Conservation (phyloP, 2,113 vertebrate genomes). For the Suricata suricatta region DNA sequence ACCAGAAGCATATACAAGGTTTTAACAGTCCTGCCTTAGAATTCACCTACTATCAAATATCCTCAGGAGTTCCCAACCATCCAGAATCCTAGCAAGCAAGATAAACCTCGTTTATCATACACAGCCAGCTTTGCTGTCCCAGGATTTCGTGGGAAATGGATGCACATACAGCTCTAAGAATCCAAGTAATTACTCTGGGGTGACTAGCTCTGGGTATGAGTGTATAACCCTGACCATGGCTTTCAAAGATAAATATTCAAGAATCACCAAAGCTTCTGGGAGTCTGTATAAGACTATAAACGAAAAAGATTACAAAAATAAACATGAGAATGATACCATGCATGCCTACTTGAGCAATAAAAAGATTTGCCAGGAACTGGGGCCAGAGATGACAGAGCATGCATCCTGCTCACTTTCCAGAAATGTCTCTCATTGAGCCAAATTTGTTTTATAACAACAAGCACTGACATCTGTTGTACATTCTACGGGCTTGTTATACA, state of each 20-base stretch:
- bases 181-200: slow-evolving; percentile 10
- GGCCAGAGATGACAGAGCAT: neutral
- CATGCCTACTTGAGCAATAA: neutral
- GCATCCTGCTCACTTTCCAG: slow-evolving; percentile 8
- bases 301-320: slow-evolving; percentile 51
- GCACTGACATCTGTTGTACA: neutral
- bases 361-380: neutral
- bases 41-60: neutral
- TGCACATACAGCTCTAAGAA: neutral
- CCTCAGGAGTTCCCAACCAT: slow-evolving; percentile 25
- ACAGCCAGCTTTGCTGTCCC: neutral
- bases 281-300: slow-evolving; percentile 49
- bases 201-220: slow-evolving; percentile 4
- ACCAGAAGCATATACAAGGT: neutral
- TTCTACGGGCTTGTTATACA: neutral
- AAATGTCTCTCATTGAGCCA: slow-evolving; percentile 41
- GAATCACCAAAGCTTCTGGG: slow-evolving; percentile 44
- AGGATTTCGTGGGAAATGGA: slow-evolving; percentile 26
- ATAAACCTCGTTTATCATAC: neutral
- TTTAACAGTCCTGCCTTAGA: neutral
- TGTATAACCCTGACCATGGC: neutral
- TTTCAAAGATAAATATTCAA: slow-evolving; percentile 48
- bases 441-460: neutral
- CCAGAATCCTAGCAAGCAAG: slow-evolving; percentile 25
- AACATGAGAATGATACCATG: neutral